Percentiles rank a stretch among this genome's conserved stretches.
Conservation (phyloP, 2,113 vertebrate species). For the Corydoras sp. region DNA sequence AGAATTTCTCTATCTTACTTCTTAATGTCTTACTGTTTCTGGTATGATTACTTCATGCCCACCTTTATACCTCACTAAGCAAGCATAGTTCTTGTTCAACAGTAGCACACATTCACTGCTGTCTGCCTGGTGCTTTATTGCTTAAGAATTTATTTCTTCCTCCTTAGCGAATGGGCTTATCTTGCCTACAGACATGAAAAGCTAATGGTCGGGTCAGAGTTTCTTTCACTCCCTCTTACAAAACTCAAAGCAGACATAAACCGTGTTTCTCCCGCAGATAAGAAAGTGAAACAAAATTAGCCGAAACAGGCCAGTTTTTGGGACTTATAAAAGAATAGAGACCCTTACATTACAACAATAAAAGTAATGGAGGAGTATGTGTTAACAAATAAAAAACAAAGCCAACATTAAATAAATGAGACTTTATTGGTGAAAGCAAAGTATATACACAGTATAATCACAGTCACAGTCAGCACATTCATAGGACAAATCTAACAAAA, state of each 20-base stretch:
- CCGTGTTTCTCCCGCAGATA: neutral
- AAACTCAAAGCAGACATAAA: slow-evolving; percentile 29
- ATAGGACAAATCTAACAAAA: no score
- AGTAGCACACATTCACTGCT: neutral
- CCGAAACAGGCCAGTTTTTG: slow-evolving; percentile 19
- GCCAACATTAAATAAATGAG: no score
- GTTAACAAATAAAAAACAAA: no score
- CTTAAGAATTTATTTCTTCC: slow-evolving; percentile 9
- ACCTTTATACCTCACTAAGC: no score
- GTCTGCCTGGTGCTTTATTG: neutral
- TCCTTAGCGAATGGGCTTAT: slow-evolving; percentile 14
- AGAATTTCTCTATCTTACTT: no score
- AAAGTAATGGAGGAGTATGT: no score
- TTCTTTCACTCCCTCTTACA: slow-evolving; percentile 39
- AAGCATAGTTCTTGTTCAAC: neutral
- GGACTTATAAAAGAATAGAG: slow-evolving; percentile 5
- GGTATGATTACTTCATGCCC: no score
- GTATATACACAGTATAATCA: no score
- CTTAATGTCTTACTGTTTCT: no score
- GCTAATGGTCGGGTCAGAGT: slow-evolving; percentile 22
- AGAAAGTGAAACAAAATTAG: slow-evolving; percentile 11
- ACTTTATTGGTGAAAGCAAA: no score
- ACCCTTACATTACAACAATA: no score
- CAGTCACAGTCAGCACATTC: no score
- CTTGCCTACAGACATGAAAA: slow-evolving; percentile 13